Conservation (phyloP, 2,113 vertebrate genomes). For the Martes martes region DNA sequence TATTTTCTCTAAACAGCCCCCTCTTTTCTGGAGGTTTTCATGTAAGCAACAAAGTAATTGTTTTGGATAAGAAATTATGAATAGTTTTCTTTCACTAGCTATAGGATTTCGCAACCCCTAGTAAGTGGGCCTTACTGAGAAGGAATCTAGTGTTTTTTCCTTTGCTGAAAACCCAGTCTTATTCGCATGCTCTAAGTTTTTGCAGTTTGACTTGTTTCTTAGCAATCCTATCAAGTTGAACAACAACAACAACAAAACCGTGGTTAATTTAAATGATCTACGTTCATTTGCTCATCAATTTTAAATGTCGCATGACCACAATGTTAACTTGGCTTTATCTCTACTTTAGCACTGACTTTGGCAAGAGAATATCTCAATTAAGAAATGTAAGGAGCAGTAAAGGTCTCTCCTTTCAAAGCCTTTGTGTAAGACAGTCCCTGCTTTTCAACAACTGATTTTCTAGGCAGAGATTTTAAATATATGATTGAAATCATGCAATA, state of each 20-base stretch:
- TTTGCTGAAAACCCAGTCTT: neutral
- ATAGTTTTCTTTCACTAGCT: neutral
- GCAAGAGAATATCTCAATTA: neutral
- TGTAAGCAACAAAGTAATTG: neutral
- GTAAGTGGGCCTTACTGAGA: neutral
- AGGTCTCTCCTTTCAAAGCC: neutral
- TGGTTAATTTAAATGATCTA: neutral
- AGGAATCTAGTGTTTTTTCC: neutral
- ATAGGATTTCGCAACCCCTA: neutral
- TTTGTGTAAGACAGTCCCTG: neutral
- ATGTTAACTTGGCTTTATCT: neutral
- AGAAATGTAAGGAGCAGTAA: neutral
- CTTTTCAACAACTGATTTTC: neutral
- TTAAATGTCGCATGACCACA: rapidly evolving
- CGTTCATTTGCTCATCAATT: no score
- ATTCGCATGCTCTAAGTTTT: neutral
- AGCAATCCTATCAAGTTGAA: neutral
- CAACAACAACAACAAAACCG: neutral
- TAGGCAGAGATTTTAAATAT: neutral
- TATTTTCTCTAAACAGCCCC: neutral
- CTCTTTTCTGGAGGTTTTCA: neutral
- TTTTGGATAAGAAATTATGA: neutral
- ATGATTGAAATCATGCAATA: neutral
- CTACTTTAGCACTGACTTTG: neutral
- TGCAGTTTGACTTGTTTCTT: neutral